A percentile compares a stretch with the other conserved stretches of the same genome.
These are phyloP conservation scores for Nesometra sesokonis DNA, from an alignment of 35 echinoderm and acorn worm species.

Conservation along the genomic window DNA sequence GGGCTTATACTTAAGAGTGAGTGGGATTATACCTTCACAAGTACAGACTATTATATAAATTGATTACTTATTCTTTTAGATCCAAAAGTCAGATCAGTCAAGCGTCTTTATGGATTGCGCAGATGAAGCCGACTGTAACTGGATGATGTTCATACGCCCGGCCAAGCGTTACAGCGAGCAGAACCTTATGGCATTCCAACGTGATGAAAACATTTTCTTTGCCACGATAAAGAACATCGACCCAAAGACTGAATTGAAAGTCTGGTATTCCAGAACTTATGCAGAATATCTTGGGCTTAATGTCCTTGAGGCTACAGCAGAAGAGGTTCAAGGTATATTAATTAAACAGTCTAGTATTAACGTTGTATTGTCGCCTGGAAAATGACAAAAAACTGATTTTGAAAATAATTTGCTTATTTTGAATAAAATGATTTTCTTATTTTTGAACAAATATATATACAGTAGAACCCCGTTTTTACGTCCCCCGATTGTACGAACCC, in stretches of 20 bases:
- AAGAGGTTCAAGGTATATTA: conserved; percentile 74
- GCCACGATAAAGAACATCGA: conserved; percentile 78
- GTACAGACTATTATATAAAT: too few species aligned
- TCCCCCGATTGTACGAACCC: too few species aligned
- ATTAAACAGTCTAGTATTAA: neutral
- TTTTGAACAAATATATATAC: too few species aligned
- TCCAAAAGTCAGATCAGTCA: conserved; percentile 27
- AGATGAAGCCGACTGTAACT: conserved; percentile 83
- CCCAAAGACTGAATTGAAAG: conserved; percentile 65
- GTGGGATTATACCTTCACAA: too few species aligned
- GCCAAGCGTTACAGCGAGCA: conserved; percentile 75
- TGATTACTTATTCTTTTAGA: conserved; percentile 18
- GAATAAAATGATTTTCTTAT: too few species aligned
- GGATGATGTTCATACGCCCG: conserved; percentile 91
- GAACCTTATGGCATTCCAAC: conserved; percentile 82
- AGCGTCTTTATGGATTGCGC: conserved; percentile 55
- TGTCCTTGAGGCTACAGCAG: conserved; percentile 75
- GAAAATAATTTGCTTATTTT: too few species aligned
- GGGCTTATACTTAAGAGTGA: too few species aligned
- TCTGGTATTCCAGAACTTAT: conserved; percentile 90
- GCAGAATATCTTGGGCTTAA: conserved; percentile 56
- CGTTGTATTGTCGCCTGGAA: too few species aligned
- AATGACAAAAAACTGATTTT: too few species aligned
- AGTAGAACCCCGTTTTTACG: too few species aligned
- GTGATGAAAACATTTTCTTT: conserved; percentile 72